Evolutionary conservation across 1,140 invertebrate genomes (phyloP).

Genomic region (Drosophila nebulosa): DNA sequence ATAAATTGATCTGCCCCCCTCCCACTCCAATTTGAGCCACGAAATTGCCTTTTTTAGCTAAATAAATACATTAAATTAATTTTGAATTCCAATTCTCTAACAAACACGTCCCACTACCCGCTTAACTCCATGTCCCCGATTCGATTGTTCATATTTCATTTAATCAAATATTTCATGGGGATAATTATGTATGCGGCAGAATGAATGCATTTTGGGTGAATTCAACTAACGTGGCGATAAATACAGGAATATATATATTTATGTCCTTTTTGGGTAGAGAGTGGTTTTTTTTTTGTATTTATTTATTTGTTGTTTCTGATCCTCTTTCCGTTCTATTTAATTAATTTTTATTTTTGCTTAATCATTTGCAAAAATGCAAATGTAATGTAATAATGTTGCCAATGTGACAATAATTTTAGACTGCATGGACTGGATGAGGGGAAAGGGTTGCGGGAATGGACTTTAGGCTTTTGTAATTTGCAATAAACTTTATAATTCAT

Average conservation of each 20-base stretch:
- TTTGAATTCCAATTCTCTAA: slow-evolving; percentile 13
- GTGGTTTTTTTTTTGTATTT: background rate
- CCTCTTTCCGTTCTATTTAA: slow-evolving; percentile 23
- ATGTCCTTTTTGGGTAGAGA: background rate
- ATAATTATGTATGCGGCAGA: slow-evolving; percentile 18
- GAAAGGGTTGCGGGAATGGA: background rate
- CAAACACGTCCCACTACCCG: too few species aligned
- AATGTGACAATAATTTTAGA: slow-evolving; percentile 22
- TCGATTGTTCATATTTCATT: slow-evolving; percentile 26
- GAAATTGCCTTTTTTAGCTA: background rate
- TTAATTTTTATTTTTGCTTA: slow-evolving; percentile 37
- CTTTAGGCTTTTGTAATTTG: slow-evolving; percentile 14
- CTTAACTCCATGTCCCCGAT: too few species aligned
- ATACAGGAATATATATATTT: background rate
- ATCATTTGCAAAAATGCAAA: slow-evolving; percentile 34
- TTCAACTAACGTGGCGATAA: background rate
- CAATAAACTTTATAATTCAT: background rate
- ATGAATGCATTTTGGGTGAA: slow-evolving; percentile 10
- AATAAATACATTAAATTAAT: slow-evolving; percentile 35
- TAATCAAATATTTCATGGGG: slow-evolving; percentile 28
- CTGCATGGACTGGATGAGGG: too few species aligned
- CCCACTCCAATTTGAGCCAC: too few species aligned
- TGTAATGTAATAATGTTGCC: slow-evolving; percentile 23
- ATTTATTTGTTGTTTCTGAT: background rate
- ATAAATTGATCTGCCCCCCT: background rate